Conservation (phyloP, 1,140 invertebrate genomes). For the Archivesica marissinica region DNA sequence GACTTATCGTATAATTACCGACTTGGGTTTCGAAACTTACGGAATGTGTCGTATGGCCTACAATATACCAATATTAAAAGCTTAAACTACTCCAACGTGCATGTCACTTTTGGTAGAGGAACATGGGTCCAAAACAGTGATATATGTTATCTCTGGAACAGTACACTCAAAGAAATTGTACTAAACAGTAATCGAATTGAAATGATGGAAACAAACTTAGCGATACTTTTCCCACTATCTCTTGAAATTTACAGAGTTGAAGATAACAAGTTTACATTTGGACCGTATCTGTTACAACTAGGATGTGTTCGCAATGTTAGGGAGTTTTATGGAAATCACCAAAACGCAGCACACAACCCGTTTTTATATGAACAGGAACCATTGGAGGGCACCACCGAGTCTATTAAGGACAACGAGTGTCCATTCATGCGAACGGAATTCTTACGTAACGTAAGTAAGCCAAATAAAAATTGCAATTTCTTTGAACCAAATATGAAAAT, state of each 20-base stretch:
- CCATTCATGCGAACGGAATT: background rate
- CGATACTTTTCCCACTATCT: slow-evolving; percentile 45
- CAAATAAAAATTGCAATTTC: background rate
- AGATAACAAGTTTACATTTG: slow-evolving; percentile 43
- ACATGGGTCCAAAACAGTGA: background rate
- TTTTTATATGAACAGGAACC: background rate
- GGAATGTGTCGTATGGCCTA: slow-evolving; percentile 36
- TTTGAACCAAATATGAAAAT: background rate
- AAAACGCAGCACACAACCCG: slow-evolving; percentile 6
- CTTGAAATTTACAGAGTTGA: slow-evolving; percentile 20
- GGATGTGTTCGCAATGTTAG: slow-evolving; percentile 5
- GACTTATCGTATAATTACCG: slow-evolving; percentile 41
- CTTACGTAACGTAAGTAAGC: background rate
- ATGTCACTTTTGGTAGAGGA: background rate
- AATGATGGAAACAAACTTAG: slow-evolving; percentile 4
- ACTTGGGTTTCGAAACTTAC: slow-evolving; percentile 37
- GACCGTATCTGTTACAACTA: background rate
- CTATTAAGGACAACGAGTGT: background rate
- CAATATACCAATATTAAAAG: slow-evolving; percentile 26
- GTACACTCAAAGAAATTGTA: slow-evolving; percentile 12
- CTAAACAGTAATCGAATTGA: background rate
- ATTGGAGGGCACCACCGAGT: background rate
- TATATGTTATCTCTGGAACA: slow-evolving; percentile 48
- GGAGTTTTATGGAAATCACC: slow-evolving; percentile 13
- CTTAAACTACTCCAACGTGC: slow-evolving; percentile 32